phyloP scores from a whole-genome alignment of 2,113 vertebrate species.

The Condylura cristata region DNA sequence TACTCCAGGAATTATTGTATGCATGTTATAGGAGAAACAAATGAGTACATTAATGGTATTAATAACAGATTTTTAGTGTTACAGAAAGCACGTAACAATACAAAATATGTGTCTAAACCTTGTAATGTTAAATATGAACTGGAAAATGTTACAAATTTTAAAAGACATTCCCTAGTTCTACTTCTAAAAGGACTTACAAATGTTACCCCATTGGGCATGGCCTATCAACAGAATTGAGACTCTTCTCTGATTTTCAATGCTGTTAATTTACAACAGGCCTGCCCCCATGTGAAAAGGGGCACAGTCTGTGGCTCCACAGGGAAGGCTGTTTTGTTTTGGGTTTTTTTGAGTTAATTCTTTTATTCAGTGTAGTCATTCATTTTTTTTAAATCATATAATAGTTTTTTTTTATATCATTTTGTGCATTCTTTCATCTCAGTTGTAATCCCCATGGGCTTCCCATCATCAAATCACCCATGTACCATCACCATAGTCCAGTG shows the following conservation, averaged over 20 bases:
- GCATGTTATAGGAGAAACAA: not conserved
- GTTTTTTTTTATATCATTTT: no score
- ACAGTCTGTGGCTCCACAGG: not conserved
- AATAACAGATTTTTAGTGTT: conserved; percentile 24
- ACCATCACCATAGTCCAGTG: no score
- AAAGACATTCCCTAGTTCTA: not conserved
- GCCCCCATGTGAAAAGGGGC: not conserved
- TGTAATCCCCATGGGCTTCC: no score
- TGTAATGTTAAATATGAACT: not conserved
- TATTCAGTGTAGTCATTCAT: no score
- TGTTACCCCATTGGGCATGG: not conserved
- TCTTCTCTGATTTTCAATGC: not conserved
- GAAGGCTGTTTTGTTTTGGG: not conserved
- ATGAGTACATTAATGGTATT: not conserved
- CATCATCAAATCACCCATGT: no score
- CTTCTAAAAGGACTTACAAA: not conserved
- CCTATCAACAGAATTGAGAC: not conserved
- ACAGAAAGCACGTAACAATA: not conserved
- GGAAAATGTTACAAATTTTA: not conserved
- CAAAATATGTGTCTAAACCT: not conserved
- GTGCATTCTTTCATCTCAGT: no score
- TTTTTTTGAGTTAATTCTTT: no score
- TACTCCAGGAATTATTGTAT: conserved; percentile 28
- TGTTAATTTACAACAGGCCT: not conserved
- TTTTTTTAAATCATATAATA: no score